Evolutionary conservation across 2,113 vertebrate genomes (phyloP).

Genomic region (Esox niger): DNA sequence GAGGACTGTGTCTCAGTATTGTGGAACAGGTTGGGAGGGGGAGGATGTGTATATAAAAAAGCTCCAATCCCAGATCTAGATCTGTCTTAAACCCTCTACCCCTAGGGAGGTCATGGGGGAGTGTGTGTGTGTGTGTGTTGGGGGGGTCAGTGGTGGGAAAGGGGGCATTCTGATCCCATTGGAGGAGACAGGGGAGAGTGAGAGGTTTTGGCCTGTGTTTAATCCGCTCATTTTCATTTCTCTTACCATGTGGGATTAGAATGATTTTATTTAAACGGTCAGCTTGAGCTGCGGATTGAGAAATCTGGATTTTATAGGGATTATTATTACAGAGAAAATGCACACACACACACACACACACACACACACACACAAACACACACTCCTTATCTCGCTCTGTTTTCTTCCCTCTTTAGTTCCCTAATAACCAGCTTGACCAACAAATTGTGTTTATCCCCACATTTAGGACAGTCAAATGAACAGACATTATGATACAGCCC

Average conservation of each 20-base stretch:
- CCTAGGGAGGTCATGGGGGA: slow-evolving; percentile 5
- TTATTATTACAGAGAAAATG: slow-evolving; percentile 79
- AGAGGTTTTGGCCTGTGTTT: slow-evolving; percentile 25
- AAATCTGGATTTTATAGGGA: slow-evolving; percentile 97
- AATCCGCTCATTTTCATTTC: slow-evolving; percentile 95
- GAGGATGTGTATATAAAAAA: background rate
- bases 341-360: slow-evolving; percentile 57
- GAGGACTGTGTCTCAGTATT: background rate
- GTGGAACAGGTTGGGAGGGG: background rate
- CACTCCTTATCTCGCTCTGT: slow-evolving; percentile 28
- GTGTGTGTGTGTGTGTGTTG: background rate
- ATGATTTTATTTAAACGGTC: slow-evolving; percentile 99
- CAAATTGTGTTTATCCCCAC: slow-evolving; percentile 56
- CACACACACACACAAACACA: slow-evolving; percentile 53
- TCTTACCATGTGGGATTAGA: slow-evolving; percentile 96
- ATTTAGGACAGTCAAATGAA: slow-evolving; percentile 24
- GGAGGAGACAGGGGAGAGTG: slow-evolving; percentile 24
- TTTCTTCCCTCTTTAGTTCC: slow-evolving; percentile 47
- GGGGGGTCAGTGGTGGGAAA: background rate
- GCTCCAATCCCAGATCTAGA: slow-evolving; percentile 6
- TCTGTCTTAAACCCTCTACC: slow-evolving; percentile 12
- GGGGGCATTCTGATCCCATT: slow-evolving; percentile 7
- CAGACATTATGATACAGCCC: slow-evolving; percentile 40
- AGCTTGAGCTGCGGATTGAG: slow-evolving; percentile 97
- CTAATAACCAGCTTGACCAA: slow-evolving; percentile 67